These are phyloP conservation scores for Microctonus brassicae DNA, from an alignment of 2,888 invertebrate genomes.

Conservation along the genomic window DNA sequence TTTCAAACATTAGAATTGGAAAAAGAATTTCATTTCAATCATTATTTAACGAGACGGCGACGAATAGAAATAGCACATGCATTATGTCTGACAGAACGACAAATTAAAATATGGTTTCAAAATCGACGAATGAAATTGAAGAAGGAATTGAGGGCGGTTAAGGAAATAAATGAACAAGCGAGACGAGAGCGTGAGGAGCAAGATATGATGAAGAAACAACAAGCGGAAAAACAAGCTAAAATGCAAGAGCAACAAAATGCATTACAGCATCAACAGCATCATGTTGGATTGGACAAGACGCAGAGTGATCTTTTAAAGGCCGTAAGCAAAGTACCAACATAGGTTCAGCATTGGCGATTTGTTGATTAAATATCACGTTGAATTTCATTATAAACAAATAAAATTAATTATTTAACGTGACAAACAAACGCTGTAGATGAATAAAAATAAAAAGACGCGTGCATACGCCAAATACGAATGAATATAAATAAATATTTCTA, in stretches of 20 bases:
- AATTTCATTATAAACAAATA: background rate
- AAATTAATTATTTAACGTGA: background rate
- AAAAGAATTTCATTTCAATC: conserved; percentile 98
- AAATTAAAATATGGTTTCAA: conserved; percentile 98
- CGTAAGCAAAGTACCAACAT: conserved; percentile 84
- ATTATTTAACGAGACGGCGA: conserved; percentile 94
- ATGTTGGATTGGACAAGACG: conserved; percentile 81
- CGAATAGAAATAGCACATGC: conserved; percentile 98
- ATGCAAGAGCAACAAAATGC: conserved; percentile 81
- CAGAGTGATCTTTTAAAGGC: conserved; percentile 82
- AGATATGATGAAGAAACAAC: conserved; percentile 91
- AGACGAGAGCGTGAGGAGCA: conserved; percentile 91
- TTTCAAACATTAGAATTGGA: conserved; percentile 98
- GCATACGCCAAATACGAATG: conserved; percentile 24
- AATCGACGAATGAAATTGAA: conserved; percentile 97
- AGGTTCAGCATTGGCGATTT: conserved; percentile 69
- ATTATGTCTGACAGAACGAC: conserved; percentile 94
- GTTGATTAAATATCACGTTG: background rate
- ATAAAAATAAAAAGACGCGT: conserved; percentile 21
- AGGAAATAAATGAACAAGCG: conserved; percentile 95
- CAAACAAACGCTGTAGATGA: conserved; percentile 19
- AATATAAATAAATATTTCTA: conserved; percentile 20
- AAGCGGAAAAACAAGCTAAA: conserved; percentile 88
- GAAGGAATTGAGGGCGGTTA: conserved; percentile 93
- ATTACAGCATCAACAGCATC: conserved; percentile 79